These are phyloP conservation scores for Lochmaea capreae DNA, from an alignment of 2,888 invertebrate species.

Conservation along the genomic window DNA sequence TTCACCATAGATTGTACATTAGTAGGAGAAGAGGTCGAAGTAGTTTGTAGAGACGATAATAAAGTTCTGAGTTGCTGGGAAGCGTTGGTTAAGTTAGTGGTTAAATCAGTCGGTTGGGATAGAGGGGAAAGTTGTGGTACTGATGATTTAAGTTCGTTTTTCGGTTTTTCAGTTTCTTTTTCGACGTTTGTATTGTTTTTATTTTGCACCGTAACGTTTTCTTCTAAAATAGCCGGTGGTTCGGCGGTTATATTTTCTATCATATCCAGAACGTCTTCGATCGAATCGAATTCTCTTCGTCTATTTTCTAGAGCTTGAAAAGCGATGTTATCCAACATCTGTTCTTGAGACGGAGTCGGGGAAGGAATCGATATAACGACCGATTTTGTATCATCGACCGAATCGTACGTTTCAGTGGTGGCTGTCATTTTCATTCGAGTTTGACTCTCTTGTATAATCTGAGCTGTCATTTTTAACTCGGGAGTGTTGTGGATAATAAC, in stretches of 20 bases:
- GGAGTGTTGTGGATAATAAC: constrained; percentile 61
- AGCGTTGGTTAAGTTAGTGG: constrained; percentile 78
- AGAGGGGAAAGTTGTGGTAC: constrained; percentile 76
- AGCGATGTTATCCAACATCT: constrained; percentile 73
- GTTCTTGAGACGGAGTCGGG: constrained; percentile 74
- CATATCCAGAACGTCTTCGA: constrained; percentile 78
- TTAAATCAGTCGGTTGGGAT: constrained; percentile 78
- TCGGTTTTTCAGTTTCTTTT: constrained; percentile 42
- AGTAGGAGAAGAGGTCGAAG: constrained; percentile 69
- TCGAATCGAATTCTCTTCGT: constrained; percentile 72
- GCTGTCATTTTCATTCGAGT: constrained; percentile 58
- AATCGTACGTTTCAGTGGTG: constrained; percentile 69
- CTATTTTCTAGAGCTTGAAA: constrained; percentile 70
- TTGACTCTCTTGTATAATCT: constrained; percentile 62
- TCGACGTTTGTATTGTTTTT: constrained; percentile 42
- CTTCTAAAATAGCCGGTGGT: constrained; percentile 56
- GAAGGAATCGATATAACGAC: constrained; percentile 76
- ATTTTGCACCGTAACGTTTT: constrained; percentile 50
- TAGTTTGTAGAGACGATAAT: constrained; percentile 74
- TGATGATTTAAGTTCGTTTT: constrained; percentile 22
- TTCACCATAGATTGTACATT: constrained; percentile 65
- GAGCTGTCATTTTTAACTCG: constrained; percentile 65
- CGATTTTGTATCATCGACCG: constrained; percentile 72
- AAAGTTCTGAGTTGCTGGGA: constrained; percentile 77
- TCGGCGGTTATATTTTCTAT: constrained; percentile 72